Evolutionary conservation across 2,797 vertebrate genomes (phyloP).

Genomic region (Sebastes ruberrimus): DNA sequence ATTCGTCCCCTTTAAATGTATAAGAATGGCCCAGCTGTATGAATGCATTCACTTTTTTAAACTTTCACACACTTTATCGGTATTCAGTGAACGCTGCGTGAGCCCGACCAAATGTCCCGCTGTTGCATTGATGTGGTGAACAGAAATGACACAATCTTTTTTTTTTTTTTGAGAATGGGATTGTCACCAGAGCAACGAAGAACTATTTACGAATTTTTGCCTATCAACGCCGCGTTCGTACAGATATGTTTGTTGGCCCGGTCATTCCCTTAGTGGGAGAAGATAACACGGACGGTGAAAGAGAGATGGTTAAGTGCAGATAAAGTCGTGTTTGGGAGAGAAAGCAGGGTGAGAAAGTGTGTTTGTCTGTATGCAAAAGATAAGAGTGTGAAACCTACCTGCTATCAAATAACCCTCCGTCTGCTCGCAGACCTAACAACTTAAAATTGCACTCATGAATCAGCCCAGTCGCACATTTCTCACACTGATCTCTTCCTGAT

Average conservation of each 20-base stretch:
- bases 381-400: constrained; percentile 32
- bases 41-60: constrained; percentile 12
- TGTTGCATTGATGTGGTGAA: constrained; percentile 48
- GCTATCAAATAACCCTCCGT: constrained; percentile 30
- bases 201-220: constrained; percentile 23
- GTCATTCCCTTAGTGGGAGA: background rate
- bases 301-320: constrained; percentile 2
- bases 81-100: constrained; percentile 17
- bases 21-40: background rate
- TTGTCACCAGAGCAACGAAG: constrained; percentile 49
- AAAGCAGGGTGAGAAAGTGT: constrained; percentile 27
- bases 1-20: background rate
- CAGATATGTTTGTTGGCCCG: background rate
- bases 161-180: background rate
- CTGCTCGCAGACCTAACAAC: constrained; percentile 29
- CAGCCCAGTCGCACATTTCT: constrained; percentile 51
- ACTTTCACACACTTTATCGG: constrained; percentile 17
- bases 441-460: constrained; percentile 53
- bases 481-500: constrained; percentile 35
- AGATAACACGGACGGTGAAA: constrained; percentile 20
- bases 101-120: constrained; percentile 39
- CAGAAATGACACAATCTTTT: constrained; percentile 48
- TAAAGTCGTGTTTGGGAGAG: background rate
- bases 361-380: constrained; percentile 9
- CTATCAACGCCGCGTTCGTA: background rate